Evolutionary conservation across 2,113 vertebrate genomes (phyloP), one percentile per base, ranked within the genome.

Genomic region (Hylia prasina): DNA sequence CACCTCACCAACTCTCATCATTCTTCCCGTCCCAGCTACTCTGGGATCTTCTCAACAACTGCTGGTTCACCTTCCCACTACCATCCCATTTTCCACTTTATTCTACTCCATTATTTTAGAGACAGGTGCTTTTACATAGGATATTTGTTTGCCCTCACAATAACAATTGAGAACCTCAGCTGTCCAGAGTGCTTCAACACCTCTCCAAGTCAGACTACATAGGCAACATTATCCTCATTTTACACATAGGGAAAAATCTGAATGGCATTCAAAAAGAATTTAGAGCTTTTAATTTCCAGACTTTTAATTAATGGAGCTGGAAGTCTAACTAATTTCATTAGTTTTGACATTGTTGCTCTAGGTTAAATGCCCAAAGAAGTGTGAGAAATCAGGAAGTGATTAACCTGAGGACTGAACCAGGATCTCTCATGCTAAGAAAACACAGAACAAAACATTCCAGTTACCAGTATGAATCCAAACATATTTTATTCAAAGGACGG

Each of bases 401-500:
- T 23, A 69, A 82, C 33, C n/a, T 53, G 33, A 50, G 42, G 13
- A 51, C 20, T 63, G 45, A 76, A 65, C 5, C 18, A 47, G 23
- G 42, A 86, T 37, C 30, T 78, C 50, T n/a, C 42, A 71, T 19
- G 37, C 27, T 56, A 68, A 66, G 22, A 61, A 82, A 90, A 30
- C n/a, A 31, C 22, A 53, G 42, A 92, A 71, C 4, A 63, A 22
- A 85, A 77, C 6, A 23, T 40, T 87, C n/a, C 70, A 48, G 48
- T 82, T 70, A 77, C 13, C 22, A 71, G 5, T 35, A 85, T 17
- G 33, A 93, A 71, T 86, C n/a, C 89, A 92, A 80, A 88, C 25
- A 51, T 22, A 71, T 39, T 97, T 96, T 96, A 97, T 97, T 97
- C 15, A 60, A 92, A 72, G 19, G 56, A 87, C 7, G 91, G 77